Base-by-base conservation (phyloP, 2,888 invertebrate species). In the Tortrix viridana region DNA sequence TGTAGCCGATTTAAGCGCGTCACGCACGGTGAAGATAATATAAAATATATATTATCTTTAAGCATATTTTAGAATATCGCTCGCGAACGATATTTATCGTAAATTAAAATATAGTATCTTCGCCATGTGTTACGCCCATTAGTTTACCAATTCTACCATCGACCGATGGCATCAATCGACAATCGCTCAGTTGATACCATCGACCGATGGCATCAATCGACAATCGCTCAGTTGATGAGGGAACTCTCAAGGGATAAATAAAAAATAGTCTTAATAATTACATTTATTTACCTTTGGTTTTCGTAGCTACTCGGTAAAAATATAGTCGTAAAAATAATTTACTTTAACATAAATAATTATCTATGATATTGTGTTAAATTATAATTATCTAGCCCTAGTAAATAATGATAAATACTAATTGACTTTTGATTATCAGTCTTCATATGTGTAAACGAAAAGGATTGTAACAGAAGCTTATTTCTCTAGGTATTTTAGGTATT, bases 401-500 rank as follows among this genome's bases (percentile, higher is more conserved):
- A 32, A 53, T 55, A 26, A 41, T 49, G 56, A 56, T 47, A 22
- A 57, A 49, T 23, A n/a, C 69, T 83, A 83, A 82, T 84, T 83
- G 84, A 84, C 83, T 84, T 84, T 80, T 81, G 71, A 67, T 61
- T 72, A 77, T 84, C 84, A 84, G 84, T 84, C 84, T 84, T 83
- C 70, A 69, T 68, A 71, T 41, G 14, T 16, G 16, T 72, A 65
- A 69, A 65, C 69, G 66, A 67, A 60, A 52, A 47, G 16, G 20
- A 7, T 41, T 20, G 23, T 47, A 38, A 60, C 32, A 26, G 32
- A 32, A 32, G 9, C 32, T 12, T 32, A 41, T 41, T 41, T n/a
- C 16, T n/a, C 41, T 58, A 48, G n/a, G 12, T 16, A 56, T 48
- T 32, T 4, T 32, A 32, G 32, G 32, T 32, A 26, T 26, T 3